A percentile compares a stretch with the other conserved stretches of the same genome.
These are phyloP conservation scores for Diogma glabrata DNA, from an alignment of 2,888 invertebrate species.

Conservation along the genomic window DNA sequence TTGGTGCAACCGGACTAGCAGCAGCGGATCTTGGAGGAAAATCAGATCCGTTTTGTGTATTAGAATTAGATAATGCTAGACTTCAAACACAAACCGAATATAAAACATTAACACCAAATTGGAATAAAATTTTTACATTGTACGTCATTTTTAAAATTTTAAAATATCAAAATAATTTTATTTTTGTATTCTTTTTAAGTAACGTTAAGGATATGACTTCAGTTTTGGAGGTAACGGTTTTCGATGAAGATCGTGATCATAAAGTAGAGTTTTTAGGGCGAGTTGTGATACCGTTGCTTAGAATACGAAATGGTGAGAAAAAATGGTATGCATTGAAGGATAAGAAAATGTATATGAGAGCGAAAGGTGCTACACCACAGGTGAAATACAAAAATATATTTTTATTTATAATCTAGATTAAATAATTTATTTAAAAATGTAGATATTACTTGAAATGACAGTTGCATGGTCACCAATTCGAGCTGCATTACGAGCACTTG, in stretches of 20 bases:
- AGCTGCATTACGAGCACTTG: constrained; percentile 85
- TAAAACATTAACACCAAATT: constrained; percentile 89
- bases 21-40: constrained; percentile 95
- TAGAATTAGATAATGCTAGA: constrained; percentile 88
- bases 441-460: constrained; percentile 80
- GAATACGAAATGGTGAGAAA: constrained; percentile 80
- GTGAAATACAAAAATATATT: constrained; percentile 23
- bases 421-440: neutral
- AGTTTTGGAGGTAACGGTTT: constrained; percentile 88
- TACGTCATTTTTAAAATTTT: constrained; percentile 40
- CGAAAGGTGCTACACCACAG: constrained; percentile 86
- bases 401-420: neutral
- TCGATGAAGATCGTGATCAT: constrained; percentile 95
- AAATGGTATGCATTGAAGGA: constrained; percentile 96
- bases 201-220: constrained; percentile 94
- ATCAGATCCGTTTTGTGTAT: constrained; percentile 96
- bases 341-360: constrained; percentile 75
- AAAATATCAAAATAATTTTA: neutral
- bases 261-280: constrained; percentile 97
- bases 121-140: constrained; percentile 99
- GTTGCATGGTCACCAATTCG: constrained; percentile 85
- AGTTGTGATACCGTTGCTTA: constrained; percentile 73
- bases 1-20: constrained; percentile 70
- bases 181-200: constrained; percentile 39
- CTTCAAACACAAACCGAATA: constrained; percentile 98